Evolutionary conservation across 2,888 invertebrate species (phyloP).

Genomic region (Halictus ligatus): DNA sequence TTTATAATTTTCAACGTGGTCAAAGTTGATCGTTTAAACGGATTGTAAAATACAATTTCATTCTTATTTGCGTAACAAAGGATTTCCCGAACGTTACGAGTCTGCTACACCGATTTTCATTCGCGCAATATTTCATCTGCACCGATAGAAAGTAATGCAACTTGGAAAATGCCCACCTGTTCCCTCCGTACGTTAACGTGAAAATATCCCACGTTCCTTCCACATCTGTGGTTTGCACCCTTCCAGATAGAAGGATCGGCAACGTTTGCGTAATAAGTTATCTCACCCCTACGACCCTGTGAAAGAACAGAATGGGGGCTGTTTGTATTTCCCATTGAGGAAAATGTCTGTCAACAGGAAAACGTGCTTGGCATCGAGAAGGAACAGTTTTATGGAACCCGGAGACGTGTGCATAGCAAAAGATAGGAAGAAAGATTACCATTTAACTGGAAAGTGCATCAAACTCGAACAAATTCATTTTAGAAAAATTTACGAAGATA

Average conservation of each 20-base stretch:
- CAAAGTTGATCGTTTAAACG: too few species aligned
- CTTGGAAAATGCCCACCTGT: neutral
- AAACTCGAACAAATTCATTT: neutral
- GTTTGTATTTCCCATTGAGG: slow-evolving; percentile 50
- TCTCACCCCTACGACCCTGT: slow-evolving; percentile 42
- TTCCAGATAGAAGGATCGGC: slow-evolving; percentile 22
- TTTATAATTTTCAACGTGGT: too few species aligned
- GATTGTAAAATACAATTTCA: neutral
- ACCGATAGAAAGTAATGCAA: neutral
- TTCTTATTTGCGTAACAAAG: neutral
- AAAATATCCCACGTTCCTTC: neutral
- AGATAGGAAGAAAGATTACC: neutral
- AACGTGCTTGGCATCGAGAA: slow-evolving; percentile 36
- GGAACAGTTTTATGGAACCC: slow-evolving; percentile 16
- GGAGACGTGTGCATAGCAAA: neutral
- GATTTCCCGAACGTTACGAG: neutral
- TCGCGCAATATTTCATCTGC: neutral
- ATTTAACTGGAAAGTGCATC: neutral
- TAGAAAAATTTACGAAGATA: neutral
- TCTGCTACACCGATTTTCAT: neutral
- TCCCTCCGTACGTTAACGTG: neutral
- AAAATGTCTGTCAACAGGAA: slow-evolving; percentile 51
- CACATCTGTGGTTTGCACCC: slow-evolving; percentile 30
- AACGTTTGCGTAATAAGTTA: slow-evolving; percentile 51
- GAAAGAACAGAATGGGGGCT: slow-evolving; percentile 36